Evolutionary conservation across 1,140 invertebrate genomes (phyloP).

Genomic region (Orussus abietinus): DNA sequence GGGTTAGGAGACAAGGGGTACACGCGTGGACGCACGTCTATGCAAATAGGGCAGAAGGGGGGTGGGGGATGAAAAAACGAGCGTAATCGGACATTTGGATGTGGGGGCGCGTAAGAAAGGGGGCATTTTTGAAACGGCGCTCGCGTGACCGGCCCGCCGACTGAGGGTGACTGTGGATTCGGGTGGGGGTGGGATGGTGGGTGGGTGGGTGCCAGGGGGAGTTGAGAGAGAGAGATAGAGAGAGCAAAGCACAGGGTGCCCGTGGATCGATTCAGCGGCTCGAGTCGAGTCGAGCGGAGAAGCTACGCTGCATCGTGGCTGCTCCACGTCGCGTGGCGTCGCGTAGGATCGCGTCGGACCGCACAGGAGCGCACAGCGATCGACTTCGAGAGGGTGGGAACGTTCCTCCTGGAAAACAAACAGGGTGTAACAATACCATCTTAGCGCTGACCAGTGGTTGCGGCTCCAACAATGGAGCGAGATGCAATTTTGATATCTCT

Average conservation of each 20-base stretch:
- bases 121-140: constrained; percentile 41
- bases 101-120: constrained; percentile 9
- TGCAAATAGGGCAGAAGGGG: constrained; percentile 17
- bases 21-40: too few species aligned
- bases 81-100: constrained; percentile 6
- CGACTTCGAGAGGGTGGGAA: too few species aligned
- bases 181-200: constrained; percentile 7
- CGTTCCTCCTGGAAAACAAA: too few species aligned
- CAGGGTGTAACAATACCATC: too few species aligned
- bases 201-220: constrained; percentile 1
- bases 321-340: constrained; percentile 20
- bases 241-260: constrained; percentile 12
- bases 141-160: constrained; percentile 41
- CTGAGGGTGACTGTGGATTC: too few species aligned
- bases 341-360: background rate
- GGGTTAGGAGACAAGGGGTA: too few species aligned
- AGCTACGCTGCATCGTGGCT: constrained; percentile 35
- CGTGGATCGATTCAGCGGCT: constrained; percentile 50
- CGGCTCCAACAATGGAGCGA: too few species aligned
- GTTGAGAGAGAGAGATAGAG: constrained; percentile 1
- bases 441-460: too few species aligned
- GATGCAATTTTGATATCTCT: too few species aligned
- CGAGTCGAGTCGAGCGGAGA: constrained; percentile 48
- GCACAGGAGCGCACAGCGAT: background rate
- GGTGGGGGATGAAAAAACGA: too few species aligned